These are phyloP conservation scores for Leptatherina wallacei DNA, from an alignment of 2,797 vertebrate genomes.

Conservation along the genomic window DNA sequence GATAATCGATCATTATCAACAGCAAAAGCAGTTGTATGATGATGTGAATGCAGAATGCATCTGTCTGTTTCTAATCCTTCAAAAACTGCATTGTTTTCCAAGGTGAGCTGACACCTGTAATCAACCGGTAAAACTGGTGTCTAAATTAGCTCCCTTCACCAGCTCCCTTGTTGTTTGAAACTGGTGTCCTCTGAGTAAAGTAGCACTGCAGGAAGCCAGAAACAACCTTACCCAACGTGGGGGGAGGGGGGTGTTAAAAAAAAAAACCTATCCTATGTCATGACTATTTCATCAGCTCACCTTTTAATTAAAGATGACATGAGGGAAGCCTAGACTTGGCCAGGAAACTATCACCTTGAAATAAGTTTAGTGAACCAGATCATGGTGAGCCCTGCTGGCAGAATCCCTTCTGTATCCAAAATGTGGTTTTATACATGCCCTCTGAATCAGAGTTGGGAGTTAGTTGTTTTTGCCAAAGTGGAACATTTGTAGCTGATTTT, in stretches of 20 bases:
- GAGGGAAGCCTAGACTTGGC: slow-evolving; percentile 28
- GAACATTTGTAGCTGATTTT: neutral
- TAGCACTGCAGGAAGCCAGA: neutral
- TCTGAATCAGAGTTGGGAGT: neutral
- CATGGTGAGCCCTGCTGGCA: slow-evolving; percentile 42
- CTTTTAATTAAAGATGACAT: slow-evolving; percentile 68
- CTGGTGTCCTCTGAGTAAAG: slow-evolving; percentile 30
- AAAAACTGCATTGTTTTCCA: slow-evolving; percentile 15
- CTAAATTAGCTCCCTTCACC: slow-evolving; percentile 38
- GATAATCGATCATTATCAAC: neutral
- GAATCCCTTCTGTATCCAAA: slow-evolving; percentile 30
- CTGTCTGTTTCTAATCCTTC: slow-evolving; percentile 43
- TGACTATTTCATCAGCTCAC: slow-evolving; percentile 56
- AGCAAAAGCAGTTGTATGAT: neutral
- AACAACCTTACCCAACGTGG: neutral
- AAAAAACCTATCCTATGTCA: slow-evolving; percentile 25
- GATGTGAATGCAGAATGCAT: too few species aligned
- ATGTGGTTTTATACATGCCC: slow-evolving; percentile 27
- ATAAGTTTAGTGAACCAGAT: slow-evolving; percentile 45
- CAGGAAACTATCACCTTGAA: slow-evolving; percentile 59
- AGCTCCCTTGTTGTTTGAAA: slow-evolving; percentile 26
- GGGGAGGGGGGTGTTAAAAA: slow-evolving; percentile 13
- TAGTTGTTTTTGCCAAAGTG: slow-evolving; percentile 10
- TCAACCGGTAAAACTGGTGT: neutral
- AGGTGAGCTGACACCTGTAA: slow-evolving; percentile 1